A percentile compares a stretch with the other conserved stretches of the same genome.
phyloP scores from a whole-genome alignment of 2,113 vertebrate species.

The Podarcis muralis region DNA sequence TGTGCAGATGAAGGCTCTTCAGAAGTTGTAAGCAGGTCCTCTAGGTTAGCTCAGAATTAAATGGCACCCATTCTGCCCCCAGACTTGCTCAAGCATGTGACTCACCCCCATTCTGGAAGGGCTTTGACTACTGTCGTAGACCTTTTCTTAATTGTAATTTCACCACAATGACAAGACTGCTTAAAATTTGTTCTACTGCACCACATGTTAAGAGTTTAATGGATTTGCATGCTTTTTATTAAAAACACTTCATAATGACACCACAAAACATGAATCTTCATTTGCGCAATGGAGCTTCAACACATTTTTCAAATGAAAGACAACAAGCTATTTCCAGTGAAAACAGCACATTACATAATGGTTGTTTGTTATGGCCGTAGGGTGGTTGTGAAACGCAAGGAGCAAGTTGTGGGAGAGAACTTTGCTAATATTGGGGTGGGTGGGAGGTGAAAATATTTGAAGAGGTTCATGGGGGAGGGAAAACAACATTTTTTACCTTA shows the following conservation, averaged over 20 bases:
- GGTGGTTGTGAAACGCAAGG: not conserved
- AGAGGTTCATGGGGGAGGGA: not conserved
- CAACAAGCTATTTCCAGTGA: conserved; percentile 53
- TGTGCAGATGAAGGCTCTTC: not conserved
- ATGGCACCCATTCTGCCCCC: not conserved
- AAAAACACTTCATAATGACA: conserved; percentile 59
- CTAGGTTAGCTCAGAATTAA: not conserved
- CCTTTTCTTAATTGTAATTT: conserved; percentile 71
- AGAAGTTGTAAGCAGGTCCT: not conserved
- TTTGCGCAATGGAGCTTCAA: conserved; percentile 2
- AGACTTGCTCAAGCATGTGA: conserved; percentile 63
- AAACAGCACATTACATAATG: conserved; percentile 27
- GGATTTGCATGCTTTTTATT: conserved; percentile 54
- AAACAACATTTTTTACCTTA: too few relatives aligned
- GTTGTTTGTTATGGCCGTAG: not conserved
- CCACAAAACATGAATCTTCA: conserved; percentile 52
- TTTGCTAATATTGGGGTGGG: not conserved
- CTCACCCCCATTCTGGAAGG: conserved; percentile 55
- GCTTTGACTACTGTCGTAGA: conserved; percentile 61
- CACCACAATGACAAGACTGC: conserved; percentile 54
- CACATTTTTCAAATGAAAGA: conserved; percentile 46
- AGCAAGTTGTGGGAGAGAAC: not conserved
- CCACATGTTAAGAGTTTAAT: conserved; percentile 65
- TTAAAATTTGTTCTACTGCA: conserved; percentile 49
- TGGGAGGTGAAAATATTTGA: not conserved